A percentile compares a stretch with the other conserved stretches of the same genome.
Evolutionary conservation across 1,140 invertebrate genomes (phyloP).

Genomic region (Drosophila mojavensis): DNA sequence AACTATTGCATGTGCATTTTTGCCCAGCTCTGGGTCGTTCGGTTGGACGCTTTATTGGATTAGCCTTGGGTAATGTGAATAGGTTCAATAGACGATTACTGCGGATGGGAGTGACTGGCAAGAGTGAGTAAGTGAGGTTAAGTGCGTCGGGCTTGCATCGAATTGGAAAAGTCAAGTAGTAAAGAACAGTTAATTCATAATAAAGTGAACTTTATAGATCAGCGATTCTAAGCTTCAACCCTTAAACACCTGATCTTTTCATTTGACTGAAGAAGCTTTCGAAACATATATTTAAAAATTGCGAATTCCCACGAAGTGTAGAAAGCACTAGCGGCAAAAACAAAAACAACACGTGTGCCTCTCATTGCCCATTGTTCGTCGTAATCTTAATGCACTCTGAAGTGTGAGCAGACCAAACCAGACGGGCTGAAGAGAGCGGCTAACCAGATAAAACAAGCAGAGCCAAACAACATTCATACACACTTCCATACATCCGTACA

Average conservation of each 20-base stretch:
- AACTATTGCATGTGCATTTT: slow-evolving; percentile 4
- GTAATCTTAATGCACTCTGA: slow-evolving; percentile 36
- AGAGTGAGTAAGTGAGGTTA: slow-evolving; percentile 53
- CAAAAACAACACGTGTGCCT: slow-evolving; percentile 33
- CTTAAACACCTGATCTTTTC: slow-evolving; percentile 46
- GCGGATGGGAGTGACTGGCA: slow-evolving; percentile 27
- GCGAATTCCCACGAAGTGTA: slow-evolving; percentile 55
- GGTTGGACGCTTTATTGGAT: slow-evolving; percentile 63
- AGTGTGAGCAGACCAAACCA: slow-evolving; percentile 1
- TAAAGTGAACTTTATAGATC: not conserved
- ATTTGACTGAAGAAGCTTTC: slow-evolving; percentile 6
- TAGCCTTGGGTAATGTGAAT: slow-evolving; percentile 37
- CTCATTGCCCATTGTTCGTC: slow-evolving; percentile 24
- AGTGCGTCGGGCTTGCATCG: slow-evolving; percentile 18
- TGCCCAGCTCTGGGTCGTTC: slow-evolving; percentile 32
- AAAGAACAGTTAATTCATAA: slow-evolving; percentile 9
- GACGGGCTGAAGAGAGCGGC: slow-evolving; percentile 17
- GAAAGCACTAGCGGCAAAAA: not conserved
- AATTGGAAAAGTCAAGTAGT: not conserved
- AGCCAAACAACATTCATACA: not conserved
- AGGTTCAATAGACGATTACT: slow-evolving; percentile 76
- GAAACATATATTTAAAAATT: slow-evolving; percentile 26
- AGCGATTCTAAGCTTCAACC: slow-evolving; percentile 1
- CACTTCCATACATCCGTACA: not conserved
- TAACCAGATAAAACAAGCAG: slow-evolving; percentile 6